phyloP scores from a whole-genome alignment of 1,140 invertebrate species.

The Cotesia glomerata region DNA sequence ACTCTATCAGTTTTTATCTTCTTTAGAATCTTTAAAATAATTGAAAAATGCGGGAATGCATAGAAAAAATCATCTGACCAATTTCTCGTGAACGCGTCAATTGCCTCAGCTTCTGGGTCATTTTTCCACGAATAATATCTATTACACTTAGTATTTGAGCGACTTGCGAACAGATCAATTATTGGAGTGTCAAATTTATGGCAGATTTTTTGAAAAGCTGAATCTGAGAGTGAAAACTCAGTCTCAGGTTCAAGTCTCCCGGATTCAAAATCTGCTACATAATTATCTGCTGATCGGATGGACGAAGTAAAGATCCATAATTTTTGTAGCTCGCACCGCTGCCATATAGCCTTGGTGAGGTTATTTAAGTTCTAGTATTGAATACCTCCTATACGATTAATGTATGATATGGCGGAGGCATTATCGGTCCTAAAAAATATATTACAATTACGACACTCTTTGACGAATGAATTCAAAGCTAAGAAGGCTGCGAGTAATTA shows the following conservation, averaged over 20 bases:
- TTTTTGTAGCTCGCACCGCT: slow-evolving; percentile 22
- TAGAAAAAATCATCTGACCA: slow-evolving; percentile 32
- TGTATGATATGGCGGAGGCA: slow-evolving; percentile 24
- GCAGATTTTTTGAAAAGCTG: slow-evolving; percentile 32
- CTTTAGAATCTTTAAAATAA: slow-evolving; percentile 33
- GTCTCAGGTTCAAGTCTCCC: slow-evolving; percentile 25
- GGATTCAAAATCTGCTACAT: slow-evolving; percentile 25
- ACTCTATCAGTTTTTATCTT: slow-evolving; percentile 33
- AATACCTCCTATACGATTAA: slow-evolving; percentile 25
- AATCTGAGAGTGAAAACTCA: slow-evolving; percentile 20
- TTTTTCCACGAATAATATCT: no score
- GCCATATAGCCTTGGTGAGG: slow-evolving; percentile 27
- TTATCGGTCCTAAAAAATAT: slow-evolving; percentile 19
- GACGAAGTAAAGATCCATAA: slow-evolving; percentile 32
- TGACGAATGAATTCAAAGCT: slow-evolving; percentile 24
- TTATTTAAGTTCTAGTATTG: slow-evolving; percentile 3
- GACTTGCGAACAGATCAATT: slow-evolving; percentile 29
- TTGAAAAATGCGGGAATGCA: slow-evolving; percentile 41
- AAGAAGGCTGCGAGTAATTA: slow-evolving; percentile 27
- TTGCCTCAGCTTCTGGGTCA: slow-evolving; percentile 17
- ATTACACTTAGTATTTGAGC: not conserved
- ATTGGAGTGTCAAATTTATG: slow-evolving; percentile 33
- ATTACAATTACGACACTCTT: no score
- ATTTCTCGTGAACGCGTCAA: no score
- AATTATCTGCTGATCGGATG: slow-evolving; percentile 28